Conservation (phyloP, 2,888 invertebrate species). For the Phrixothrix hirtus region DNA sequence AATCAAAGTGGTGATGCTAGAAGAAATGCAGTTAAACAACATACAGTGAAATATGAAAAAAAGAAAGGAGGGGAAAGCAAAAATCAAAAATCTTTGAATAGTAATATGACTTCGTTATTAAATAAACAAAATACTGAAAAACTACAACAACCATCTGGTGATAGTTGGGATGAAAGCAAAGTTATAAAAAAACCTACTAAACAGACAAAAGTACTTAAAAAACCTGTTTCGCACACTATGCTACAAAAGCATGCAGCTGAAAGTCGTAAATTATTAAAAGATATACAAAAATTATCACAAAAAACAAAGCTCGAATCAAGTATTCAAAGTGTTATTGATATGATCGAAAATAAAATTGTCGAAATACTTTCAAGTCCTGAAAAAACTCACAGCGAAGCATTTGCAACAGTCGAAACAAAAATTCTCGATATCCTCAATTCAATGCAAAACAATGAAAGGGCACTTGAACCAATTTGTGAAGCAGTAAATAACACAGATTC, state of each 20-base stretch:
- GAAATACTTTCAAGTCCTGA: conserved; percentile 21
- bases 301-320: conserved; percentile 9
- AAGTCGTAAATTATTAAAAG: conserved; percentile 1
- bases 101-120: conserved; percentile 1
- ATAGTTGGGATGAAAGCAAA: background rate
- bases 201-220: background rate
- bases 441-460: background rate
- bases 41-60: background rate
- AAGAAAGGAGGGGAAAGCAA: background rate
- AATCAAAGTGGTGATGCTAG: conserved; percentile 5
- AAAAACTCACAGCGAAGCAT: conserved; percentile 14
- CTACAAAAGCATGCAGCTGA: background rate
- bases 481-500: too few species aligned
- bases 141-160: background rate
- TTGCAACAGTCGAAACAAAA: conserved; percentile 18
- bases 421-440: conserved; percentile 17
- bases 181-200: too few species aligned
- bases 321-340: conserved; percentile 25
- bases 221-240: background rate
- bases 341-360: conserved; percentile 25
- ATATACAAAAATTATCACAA: background rate
- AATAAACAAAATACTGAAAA: conserved; percentile 3
- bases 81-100: background rate
- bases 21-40: too few species aligned
- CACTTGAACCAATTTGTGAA: conserved; percentile 4